phyloP scores from a whole-genome alignment of 2,797 vertebrate genomes.

The Nannoperca australis region DNA sequence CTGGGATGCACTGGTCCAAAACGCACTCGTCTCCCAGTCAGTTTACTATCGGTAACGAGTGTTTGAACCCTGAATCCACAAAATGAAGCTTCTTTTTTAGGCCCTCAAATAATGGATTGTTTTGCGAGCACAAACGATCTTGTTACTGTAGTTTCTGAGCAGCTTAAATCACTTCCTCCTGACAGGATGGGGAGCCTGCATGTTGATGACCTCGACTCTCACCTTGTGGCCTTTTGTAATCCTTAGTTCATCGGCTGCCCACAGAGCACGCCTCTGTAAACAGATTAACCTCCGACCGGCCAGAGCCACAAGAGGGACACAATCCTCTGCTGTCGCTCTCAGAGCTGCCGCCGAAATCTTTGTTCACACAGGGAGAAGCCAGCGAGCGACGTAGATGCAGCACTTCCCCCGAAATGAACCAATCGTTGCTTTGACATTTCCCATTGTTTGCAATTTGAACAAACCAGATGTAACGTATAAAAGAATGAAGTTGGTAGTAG shows the following conservation, averaged over 20 bases:
- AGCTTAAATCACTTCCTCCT: slow-evolving; percentile 4
- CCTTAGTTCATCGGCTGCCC: slow-evolving; percentile 21
- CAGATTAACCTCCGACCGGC: slow-evolving; percentile 55
- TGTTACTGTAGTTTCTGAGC: neutral
- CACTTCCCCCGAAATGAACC: too few relatives aligned
- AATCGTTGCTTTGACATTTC: neutral
- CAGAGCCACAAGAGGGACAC: slow-evolving; percentile 14
- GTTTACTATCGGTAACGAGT: neutral
- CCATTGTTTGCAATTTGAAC: neutral
- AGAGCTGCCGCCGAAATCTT: slow-evolving; percentile 22
- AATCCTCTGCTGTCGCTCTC: neutral
- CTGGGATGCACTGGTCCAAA: neutral
- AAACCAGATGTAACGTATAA: neutral
- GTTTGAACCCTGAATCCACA: neutral
- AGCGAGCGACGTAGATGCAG: neutral
- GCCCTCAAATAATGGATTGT: too few relatives aligned
- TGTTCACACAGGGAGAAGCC: too few relatives aligned
- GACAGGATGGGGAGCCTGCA: neutral
- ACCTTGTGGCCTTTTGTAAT: slow-evolving; percentile 59
- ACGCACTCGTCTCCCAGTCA: neutral
- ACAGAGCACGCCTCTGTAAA: slow-evolving; percentile 43
- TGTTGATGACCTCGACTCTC: slow-evolving; percentile 20
- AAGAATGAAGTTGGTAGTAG: neutral
- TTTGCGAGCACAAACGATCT: too few relatives aligned
- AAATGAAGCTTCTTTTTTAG: too few relatives aligned